These are phyloP conservation scores for Tamias sibiricus DNA, from an alignment of 2,113 vertebrate genomes.

Conservation along the genomic window DNA sequence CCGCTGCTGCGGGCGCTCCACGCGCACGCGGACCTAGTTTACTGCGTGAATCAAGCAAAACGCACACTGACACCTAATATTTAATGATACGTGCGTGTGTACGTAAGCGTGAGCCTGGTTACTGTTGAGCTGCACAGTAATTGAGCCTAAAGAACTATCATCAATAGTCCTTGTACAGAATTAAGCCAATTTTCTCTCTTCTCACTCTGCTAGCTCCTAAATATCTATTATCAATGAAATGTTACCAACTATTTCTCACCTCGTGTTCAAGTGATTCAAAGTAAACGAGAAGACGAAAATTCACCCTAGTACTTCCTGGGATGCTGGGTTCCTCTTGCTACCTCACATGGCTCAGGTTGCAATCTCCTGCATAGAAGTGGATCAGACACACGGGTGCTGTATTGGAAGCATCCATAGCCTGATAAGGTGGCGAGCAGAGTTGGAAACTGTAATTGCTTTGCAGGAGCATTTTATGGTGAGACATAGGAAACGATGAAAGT, in stretches of 20 bases:
- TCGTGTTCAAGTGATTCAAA: neutral
- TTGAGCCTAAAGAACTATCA: constrained; percentile 35
- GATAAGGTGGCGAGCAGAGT: neutral
- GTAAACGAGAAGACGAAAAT: constrained; percentile 50
- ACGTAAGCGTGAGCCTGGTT: neutral
- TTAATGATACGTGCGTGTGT: neutral
- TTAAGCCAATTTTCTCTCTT: constrained; percentile 38
- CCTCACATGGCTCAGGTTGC: neutral
- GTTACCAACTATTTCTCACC: neutral
- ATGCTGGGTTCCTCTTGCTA: neutral
- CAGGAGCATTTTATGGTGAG: neutral
- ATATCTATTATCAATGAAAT: constrained; percentile 34
- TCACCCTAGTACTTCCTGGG: neutral
- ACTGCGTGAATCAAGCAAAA: neutral
- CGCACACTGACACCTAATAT: neutral
- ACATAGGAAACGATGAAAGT: neutral
- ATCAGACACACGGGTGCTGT: neutral
- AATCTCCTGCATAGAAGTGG: neutral
- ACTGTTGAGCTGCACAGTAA: neutral
- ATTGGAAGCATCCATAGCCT: neutral
- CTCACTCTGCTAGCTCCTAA: neutral
- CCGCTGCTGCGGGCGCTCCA: neutral
- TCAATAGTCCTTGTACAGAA: constrained; percentile 41
- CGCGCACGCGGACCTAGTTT: neutral
- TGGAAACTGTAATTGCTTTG: neutral